These are phyloP conservation scores for Hoplostethus atlanticus DNA, from an alignment of 2,797 vertebrate genomes.

Conservation along the genomic window DNA sequence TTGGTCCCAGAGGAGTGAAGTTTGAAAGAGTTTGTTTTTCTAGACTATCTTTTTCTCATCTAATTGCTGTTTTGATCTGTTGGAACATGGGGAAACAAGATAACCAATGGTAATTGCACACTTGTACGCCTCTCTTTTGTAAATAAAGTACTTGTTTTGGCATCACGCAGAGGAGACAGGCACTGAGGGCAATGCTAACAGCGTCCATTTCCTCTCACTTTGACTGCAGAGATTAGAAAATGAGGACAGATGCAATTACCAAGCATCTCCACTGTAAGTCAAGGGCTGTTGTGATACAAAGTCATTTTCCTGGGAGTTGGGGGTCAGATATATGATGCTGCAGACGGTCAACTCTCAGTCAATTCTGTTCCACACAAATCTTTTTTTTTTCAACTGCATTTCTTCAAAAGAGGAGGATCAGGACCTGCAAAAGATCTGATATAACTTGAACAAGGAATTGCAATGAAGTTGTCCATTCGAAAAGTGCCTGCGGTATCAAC, in stretches of 20 bases:
- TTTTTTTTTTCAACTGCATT: neutral
- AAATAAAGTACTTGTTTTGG: constrained; percentile 5
- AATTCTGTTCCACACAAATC: neutral
- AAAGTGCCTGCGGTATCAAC: neutral
- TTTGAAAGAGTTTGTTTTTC: neutral
- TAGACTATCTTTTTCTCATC: too few relatives aligned
- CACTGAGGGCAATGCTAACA: neutral
- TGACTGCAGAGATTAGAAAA: constrained; percentile 21
- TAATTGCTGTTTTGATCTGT: neutral
- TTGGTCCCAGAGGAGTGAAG: neutral
- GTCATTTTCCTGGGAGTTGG: constrained; percentile 1
- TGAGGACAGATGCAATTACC: constrained; percentile 32
- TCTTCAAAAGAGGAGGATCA: neutral
- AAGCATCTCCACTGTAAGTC: constrained; percentile 18
- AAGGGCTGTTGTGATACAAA: constrained; percentile 29
- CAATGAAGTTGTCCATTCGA: too few relatives aligned
- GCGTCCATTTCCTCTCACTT: constrained; percentile 28
- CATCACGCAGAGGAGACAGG: neutral
- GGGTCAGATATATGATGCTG: constrained; percentile 23
- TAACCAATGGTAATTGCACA: neutral
- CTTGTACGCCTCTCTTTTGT: neutral
- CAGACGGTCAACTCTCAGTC: constrained; percentile 2
- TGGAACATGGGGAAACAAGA: neutral
- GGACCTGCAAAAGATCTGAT: too few relatives aligned
- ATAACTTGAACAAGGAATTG: too few relatives aligned